phyloP scores from a whole-genome alignment of 2,797 vertebrate species.

The Trematocara caparti region DNA sequence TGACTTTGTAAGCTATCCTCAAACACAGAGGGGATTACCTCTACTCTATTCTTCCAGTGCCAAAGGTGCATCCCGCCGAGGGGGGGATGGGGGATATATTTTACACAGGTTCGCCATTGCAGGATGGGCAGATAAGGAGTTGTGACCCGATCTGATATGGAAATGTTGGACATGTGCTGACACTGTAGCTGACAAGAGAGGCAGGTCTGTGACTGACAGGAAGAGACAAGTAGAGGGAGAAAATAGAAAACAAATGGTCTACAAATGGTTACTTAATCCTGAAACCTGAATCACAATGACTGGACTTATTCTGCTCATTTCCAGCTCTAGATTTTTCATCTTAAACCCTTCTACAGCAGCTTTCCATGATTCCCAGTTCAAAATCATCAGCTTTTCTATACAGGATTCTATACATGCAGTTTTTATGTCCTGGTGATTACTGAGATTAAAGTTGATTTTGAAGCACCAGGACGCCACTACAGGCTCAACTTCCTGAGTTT shows the following conservation, averaged over 20 bases:
- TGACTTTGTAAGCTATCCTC: slow-evolving; percentile 59
- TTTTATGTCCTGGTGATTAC: not conserved
- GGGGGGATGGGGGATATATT: slow-evolving; percentile 18
- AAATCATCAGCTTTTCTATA: not conserved
- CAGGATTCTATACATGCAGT: not conserved
- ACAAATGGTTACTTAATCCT: not conserved
- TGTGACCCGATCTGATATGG: slow-evolving; percentile 47
- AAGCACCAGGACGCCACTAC: not conserved
- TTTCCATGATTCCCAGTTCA: not conserved
- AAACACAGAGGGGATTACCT: slow-evolving; percentile 66
- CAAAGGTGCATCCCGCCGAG: slow-evolving; percentile 36
- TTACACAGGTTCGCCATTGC: slow-evolving; percentile 36
- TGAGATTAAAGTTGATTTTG: not conserved
- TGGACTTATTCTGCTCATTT: not conserved
- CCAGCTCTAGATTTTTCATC: not conserved
- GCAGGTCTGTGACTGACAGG: not conserved
- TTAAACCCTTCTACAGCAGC: not conserved
- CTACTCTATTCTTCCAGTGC: slow-evolving; percentile 50
- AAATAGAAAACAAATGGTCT: not conserved
- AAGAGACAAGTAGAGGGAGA: not conserved
- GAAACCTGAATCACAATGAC: not conserved
- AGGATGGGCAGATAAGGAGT: slow-evolving; percentile 48
- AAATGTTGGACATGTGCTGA: slow-evolving; percentile 8
- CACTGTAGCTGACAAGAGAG: slow-evolving; percentile 4
- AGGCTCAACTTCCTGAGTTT: not conserved